These are phyloP conservation scores for Zhuqinia jingwanae DNA, from an alignment of 2,888 invertebrate species.

Conservation along the genomic window DNA sequence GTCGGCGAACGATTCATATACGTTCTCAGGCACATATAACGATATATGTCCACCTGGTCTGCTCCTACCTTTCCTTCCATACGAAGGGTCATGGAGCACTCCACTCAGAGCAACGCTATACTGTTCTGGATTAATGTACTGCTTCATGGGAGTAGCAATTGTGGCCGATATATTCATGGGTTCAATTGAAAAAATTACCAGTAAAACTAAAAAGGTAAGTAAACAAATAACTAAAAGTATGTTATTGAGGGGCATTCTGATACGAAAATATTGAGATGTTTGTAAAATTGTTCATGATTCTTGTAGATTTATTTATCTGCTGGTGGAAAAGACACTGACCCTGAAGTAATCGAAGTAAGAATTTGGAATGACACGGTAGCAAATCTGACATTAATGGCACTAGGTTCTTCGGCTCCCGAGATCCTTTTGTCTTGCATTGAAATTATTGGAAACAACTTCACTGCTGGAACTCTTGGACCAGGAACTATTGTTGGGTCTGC, in stretches of 20 bases:
- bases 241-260: not conserved
- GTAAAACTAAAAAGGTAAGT: slow-evolving; percentile 81
- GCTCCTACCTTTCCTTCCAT: slow-evolving; percentile 82
- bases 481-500: slow-evolving; percentile 82
- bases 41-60: slow-evolving; percentile 80
- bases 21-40: slow-evolving; percentile 21
- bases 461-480: slow-evolving; percentile 83
- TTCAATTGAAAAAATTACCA: slow-evolving; percentile 84
- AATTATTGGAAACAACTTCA: slow-evolving; percentile 81
- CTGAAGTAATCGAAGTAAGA: slow-evolving; percentile 82
- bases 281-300: not conserved
- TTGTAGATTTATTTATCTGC: slow-evolving; percentile 77
- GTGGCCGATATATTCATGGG: slow-evolving; percentile 85
- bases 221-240: not conserved
- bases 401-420: slow-evolving; percentile 84
- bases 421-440: slow-evolving; percentile 83
- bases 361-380: slow-evolving; percentile 84
- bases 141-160: slow-evolving; percentile 84
- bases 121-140: slow-evolving; percentile 82
- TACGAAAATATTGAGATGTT: not conserved
- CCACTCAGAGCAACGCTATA: slow-evolving; percentile 81
- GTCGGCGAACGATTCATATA: not conserved
- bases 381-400: slow-evolving; percentile 84
- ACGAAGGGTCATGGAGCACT: slow-evolving; percentile 82
- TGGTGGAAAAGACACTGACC: slow-evolving; percentile 80